Base-by-base conservation (phyloP, 2,113 vertebrate genomes). In the Taxidea taxus region DNA sequence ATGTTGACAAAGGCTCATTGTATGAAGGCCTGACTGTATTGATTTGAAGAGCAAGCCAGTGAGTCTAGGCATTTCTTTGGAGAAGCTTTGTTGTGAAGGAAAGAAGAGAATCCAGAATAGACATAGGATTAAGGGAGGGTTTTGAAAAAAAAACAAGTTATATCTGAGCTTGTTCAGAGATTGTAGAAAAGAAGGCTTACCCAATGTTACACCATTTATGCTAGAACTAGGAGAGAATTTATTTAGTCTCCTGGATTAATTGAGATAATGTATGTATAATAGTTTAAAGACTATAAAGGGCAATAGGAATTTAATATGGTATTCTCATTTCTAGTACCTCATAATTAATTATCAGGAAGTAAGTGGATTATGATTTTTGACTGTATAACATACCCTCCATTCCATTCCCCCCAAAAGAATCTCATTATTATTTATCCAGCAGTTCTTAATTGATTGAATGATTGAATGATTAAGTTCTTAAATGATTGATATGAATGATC, bases 141-240 rank as follows among this genome's bases (percentile, higher is more conserved):
- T 93, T 56, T 56, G 14, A 60, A 82, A 88, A 88, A 91, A 82
- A 81, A 64, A 39, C 23, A 94, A 14, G 60, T 58, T 82, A 64
- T 80, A 56, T 44, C n/a, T 83, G 51, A 95, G 44, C 44, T 96
- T 93, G 29, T 81, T 96, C 34, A 81, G 89, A 84, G 78, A 87
- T 18, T 37, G 3, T 56, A 81, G 68, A 89, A 66, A 85, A 80
- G 89, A 93, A 88, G 49, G 25, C 58, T 94, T 82, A 60, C 60
- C 56, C 78, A 80, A 80, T 44, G 74, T 82, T n/a, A 87, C 4
- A 87, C 37, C 34, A 92, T 64, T 91, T 93, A 39, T 96, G 72
- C 42, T 51, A 81, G 21, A 96, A 93, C 75, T 90, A 72, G 94
- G 93, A 82, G 54, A 94, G 44, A 84, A 95, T 87, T 75, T 82